phyloP scores from a whole-genome alignment of 2,797 vertebrate genomes.

The Pseudochromis fuscus region DNA sequence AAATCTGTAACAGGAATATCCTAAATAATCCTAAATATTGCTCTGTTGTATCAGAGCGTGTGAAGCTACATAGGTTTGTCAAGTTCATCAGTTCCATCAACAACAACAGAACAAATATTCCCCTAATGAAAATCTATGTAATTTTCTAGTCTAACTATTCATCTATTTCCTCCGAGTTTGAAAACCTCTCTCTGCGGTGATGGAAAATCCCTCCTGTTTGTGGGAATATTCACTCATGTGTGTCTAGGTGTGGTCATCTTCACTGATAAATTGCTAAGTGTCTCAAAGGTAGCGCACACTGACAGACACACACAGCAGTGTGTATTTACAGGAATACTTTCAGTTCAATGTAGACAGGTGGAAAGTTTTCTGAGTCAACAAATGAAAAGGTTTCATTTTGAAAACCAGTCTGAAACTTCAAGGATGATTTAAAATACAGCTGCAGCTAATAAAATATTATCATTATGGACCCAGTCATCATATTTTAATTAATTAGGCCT shows the following conservation, averaged over 20 bases:
- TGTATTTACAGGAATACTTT: not conserved
- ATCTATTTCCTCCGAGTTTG: not conserved
- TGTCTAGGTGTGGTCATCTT: conserved; percentile 36
- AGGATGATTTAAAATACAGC: not conserved
- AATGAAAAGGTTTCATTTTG: too few species aligned
- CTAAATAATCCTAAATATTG: too few species aligned
- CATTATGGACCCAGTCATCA: too few species aligned
- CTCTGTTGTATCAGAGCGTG: not conserved
- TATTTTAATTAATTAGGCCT: too few species aligned
- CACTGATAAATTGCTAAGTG: not conserved
- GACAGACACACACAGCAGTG: too few species aligned
- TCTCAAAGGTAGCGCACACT: too few species aligned
- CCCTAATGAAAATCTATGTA: not conserved
- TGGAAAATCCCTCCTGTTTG: conserved; percentile 33
- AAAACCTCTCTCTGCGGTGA: not conserved
- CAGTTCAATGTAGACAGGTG: not conserved
- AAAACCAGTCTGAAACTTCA: too few species aligned
- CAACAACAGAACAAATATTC: not conserved
- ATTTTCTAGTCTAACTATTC: not conserved
- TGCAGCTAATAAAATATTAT: not conserved
- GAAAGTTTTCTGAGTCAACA: not conserved
- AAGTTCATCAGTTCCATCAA: not conserved
- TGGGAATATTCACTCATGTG: conserved; percentile 20
- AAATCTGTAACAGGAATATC: too few species aligned
- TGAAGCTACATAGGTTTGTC: not conserved